Evolutionary conservation across 2,113 vertebrate genomes (phyloP).

Genomic region (Otis tarda): DNA sequence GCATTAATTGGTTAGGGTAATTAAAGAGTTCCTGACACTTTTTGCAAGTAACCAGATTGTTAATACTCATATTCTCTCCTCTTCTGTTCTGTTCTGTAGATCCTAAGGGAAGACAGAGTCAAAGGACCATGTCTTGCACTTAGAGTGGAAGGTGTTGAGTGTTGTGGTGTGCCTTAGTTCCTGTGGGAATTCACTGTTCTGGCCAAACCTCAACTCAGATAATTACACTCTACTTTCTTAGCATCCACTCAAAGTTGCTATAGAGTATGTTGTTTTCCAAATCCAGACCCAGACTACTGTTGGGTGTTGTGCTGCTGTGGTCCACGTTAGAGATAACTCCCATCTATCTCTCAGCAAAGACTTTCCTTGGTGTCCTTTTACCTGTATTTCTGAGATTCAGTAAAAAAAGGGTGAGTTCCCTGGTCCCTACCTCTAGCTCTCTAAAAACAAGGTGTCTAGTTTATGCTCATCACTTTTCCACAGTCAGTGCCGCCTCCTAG

Average conservation of each 20-base stretch:
- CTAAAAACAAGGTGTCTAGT: slow-evolving; percentile 13
- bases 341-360: neutral
- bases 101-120: slow-evolving; percentile 60
- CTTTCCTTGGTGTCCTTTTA: neutral
- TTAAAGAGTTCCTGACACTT: slow-evolving; percentile 64
- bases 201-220: slow-evolving; percentile 50
- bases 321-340: neutral
- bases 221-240: slow-evolving; percentile 27
- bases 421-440: neutral
- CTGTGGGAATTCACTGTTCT: slow-evolving; percentile 55
- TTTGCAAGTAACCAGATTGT: slow-evolving; percentile 7
- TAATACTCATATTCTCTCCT: slow-evolving; percentile 27
- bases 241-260: neutral
- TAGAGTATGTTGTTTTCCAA: neutral
- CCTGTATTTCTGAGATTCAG: neutral
- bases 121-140: slow-evolving; percentile 22
- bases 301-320: neutral
- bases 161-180: slow-evolving; percentile 61
- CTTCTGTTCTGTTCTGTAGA: neutral
- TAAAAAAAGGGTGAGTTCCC: neutral
- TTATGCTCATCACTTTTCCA: neutral
- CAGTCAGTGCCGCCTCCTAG: slow-evolving; percentile 17
- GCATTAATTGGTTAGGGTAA: slow-evolving; percentile 50
- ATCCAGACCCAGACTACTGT: neutral
- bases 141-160: slow-evolving; percentile 41